Evolutionary conservation across 2,797 vertebrate genomes (phyloP), one percentile per base, ranked within the genome.

Genomic region (Martes flavigula): DNA sequence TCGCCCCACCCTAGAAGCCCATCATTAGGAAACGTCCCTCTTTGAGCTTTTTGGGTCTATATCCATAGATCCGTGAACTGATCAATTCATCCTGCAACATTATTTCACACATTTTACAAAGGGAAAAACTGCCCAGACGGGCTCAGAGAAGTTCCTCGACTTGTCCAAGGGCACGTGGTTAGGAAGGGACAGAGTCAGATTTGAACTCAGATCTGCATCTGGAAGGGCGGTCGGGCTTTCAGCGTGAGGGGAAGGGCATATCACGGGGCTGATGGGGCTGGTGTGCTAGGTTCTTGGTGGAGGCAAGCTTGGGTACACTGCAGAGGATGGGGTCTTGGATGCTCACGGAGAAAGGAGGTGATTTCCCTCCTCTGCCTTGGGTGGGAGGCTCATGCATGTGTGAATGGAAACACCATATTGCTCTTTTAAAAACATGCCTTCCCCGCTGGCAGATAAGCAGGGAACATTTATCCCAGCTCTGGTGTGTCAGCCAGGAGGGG

Each of bases 11-110:
- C 51, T 46, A 64, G 62, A 15, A 64, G 46, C 48, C 68, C 46
- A n/a, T 4, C 27, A 17, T 0, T 7, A 46, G 1, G 10, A 4
- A 0, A 1, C 1, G 7, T 51, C 11, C 62, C 8, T 48, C 84
- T 79, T 66, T 56, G 58, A 18, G 46, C 30, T 62, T 89, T 78
- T 27, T 60, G 86, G 38, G 35, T 70, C 54, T 48, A 23, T 11
- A 64, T 15, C 60, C 48, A 1, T 3, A 5, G 4, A 51, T 58
- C 78, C 60, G 60, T 4, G 68, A 32, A 78, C 40, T 51, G 1
- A 20, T 7, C 2, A 51, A 75, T n/a, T 84, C 51, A 30, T 43
- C 48, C 40, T 78, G 25, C 18, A 30, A 15, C 14, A 21, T 46
- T 30, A 60, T 70, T 35, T 89, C 58, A 23, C 30, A 87, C 12